Evolutionary conservation across 2,113 vertebrate genomes (phyloP), one percentile per base, ranked within the genome.

Genomic region (Macquaria australasica): DNA sequence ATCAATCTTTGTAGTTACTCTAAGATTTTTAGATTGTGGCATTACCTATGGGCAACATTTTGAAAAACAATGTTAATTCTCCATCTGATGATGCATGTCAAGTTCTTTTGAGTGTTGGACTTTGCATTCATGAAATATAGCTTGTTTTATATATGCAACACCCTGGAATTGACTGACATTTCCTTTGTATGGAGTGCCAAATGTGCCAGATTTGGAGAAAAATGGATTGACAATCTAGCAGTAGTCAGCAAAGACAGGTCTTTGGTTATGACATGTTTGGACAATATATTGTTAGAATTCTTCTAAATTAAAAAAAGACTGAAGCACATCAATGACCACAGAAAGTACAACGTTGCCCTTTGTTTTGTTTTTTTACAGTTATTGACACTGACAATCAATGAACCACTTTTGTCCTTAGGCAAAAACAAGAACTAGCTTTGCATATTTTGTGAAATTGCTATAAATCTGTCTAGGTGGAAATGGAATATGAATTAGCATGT

Each of bases 361-460:
- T n/a, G 51, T 60, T n/a, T n/a, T n/a, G n/a, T n/a, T n/a, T n/a
- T n/a, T n/a, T n/a, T n/a, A n/a, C n/a, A n/a, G n/a, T 12, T 14
- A 53, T 37, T 81, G 50, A 73, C 11, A 18, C 20, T 12, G 25
- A 70, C 10, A 53, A 70, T 18, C 8, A 48, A 50, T 34, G 31
- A 67, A 12, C 10, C 21, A n/a, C n/a, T n/a, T n/a, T n/a, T n/a
- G n/a, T n/a, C n/a, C n/a, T n/a, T n/a, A n/a, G n/a, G n/a, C n/a
- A n/a, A n/a, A n/a, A n/a, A 72, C 18, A 39, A 73, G 12, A 63
- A 45, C 6, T 3, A 25, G 11, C 9, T 53, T 53, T 59, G 41
- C 73, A 84, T 60, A 81, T 60, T 78, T 67, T 53, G 2, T 67
- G 20, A 60, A 34, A 85, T 45, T 77, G 72, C 43, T 77, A 11